Percentiles rank a stretch among this genome's conserved stretches.
Conservation (phyloP, 2,888 invertebrate species). For the Tolmerus cingulatus region DNA sequence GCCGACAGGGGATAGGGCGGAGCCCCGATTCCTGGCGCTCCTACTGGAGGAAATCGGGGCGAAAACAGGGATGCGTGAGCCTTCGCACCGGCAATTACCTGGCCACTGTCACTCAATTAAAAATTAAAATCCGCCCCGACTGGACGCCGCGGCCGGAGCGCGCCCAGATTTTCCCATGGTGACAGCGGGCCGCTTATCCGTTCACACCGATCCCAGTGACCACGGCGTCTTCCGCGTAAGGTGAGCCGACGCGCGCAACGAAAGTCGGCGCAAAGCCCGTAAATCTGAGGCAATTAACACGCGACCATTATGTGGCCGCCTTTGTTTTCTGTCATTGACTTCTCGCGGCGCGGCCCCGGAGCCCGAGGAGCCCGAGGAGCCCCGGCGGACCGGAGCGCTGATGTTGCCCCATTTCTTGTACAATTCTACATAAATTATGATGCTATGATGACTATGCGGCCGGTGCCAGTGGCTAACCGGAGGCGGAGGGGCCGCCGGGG, state of each 20-base stretch:
- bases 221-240: background rate
- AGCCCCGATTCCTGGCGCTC: background rate
- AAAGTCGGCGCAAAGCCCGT: background rate
- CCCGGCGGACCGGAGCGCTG: background rate
- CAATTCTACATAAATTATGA: slow-evolving; percentile 12
- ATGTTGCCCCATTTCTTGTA: slow-evolving; percentile 22
- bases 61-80: background rate
- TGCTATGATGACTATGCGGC: slow-evolving; percentile 10
- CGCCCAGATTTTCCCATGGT: slow-evolving; percentile 7
- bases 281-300: slow-evolving; percentile 30
- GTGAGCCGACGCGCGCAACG: background rate
- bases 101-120: background rate
- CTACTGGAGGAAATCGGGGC: background rate
- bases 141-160: background rate
- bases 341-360: background rate
- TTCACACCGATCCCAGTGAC: slow-evolving; percentile 21
- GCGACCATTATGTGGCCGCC: slow-evolving; percentile 19
- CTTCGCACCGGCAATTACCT: background rate
- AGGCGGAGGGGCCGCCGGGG: background rate
- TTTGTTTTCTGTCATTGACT: slow-evolving; percentile 30
- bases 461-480: background rate
- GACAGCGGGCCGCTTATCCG: background rate
- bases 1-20: background rate
- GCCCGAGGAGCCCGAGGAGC: no score
- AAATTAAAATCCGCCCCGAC: background rate